Conservation (phyloP, 2,113 vertebrate species). For the Holacanthus passer region DNA sequence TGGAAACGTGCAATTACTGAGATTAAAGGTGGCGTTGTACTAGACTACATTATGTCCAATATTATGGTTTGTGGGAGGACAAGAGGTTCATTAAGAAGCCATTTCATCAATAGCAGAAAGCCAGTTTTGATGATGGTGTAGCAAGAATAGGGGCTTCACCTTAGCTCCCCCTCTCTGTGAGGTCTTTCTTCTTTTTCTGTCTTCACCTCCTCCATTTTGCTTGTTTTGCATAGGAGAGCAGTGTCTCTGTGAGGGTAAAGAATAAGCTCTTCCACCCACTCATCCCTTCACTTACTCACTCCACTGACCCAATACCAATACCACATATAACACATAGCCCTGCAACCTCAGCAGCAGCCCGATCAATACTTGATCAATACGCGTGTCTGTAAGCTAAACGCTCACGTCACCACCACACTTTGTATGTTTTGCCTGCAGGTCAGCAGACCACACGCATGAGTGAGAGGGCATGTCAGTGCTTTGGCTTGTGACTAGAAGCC, state of each 20-base stretch:
- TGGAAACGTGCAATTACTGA: neutral
- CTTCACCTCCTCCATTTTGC: neutral
- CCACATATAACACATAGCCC: neutral
- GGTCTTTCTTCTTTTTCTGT: neutral
- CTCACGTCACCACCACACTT: neutral
- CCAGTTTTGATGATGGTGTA: neutral
- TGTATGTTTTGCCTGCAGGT: constrained; percentile 41
- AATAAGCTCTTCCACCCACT: constrained; percentile 3
- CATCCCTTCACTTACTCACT: neutral
- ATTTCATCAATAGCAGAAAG: neutral
- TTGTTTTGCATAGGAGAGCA: neutral
- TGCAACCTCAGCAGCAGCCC: constrained; percentile 11
- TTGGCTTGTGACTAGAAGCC: neutral
- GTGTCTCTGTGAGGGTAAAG: neutral
- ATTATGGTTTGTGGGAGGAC: too few relatives aligned
- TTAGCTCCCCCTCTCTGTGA: neutral
- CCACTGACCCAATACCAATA: neutral
- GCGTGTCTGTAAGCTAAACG: constrained; percentile 33
- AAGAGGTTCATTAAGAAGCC: neutral
- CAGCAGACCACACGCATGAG: neutral
- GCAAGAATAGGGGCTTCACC: neutral
- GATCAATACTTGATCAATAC: constrained; percentile 61
- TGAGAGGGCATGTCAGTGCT: neutral
- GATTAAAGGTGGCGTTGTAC: neutral
- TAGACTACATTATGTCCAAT: too few relatives aligned